Conservation (phyloP, 2,113 vertebrate species). For the Penelope pileata region DNA sequence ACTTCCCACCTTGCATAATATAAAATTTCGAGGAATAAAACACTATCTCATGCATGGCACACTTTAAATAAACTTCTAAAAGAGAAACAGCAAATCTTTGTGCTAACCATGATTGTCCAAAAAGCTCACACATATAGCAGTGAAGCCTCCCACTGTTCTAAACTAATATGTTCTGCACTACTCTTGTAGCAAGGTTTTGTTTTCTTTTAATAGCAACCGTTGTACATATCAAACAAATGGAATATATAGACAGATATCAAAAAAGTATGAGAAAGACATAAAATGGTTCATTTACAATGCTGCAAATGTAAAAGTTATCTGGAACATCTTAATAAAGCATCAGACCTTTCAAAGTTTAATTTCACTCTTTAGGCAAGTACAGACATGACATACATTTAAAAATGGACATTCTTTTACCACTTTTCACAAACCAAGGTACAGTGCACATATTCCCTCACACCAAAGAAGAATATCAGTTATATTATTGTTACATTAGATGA, state of each 20-base stretch:
- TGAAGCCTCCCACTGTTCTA: constrained; percentile 9
- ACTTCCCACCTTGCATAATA: constrained; percentile 60
- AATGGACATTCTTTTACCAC: constrained; percentile 71
- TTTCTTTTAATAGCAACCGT: constrained; percentile 59
- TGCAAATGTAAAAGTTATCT: constrained; percentile 73
- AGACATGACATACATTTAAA: constrained; percentile 69
- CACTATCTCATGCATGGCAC: constrained; percentile 73
- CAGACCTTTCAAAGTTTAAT: constrained; percentile 72
- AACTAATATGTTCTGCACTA: constrained; percentile 47
- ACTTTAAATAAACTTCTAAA: constrained; percentile 56
- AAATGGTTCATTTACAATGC: constrained; percentile 69
- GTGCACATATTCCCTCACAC: constrained; percentile 21
- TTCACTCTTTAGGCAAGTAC: constrained; percentile 74
- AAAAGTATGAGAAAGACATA: constrained; percentile 75
- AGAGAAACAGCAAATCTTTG: constrained; percentile 66
- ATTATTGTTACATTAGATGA: constrained; percentile 95
- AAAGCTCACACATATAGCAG: constrained; percentile 19
- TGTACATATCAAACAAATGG: constrained; percentile 63
- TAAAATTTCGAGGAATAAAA: constrained; percentile 69
- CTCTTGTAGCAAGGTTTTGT: constrained; percentile 38
- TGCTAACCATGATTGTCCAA: constrained; percentile 67
- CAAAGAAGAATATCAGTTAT: constrained; percentile 67
- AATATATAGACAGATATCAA: constrained; percentile 58
- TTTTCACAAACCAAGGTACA: constrained; percentile 71
- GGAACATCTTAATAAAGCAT: constrained; percentile 62